Conservation (phyloP, 2,797 vertebrate genomes). For the Xiphophorus birchmanni region DNA sequence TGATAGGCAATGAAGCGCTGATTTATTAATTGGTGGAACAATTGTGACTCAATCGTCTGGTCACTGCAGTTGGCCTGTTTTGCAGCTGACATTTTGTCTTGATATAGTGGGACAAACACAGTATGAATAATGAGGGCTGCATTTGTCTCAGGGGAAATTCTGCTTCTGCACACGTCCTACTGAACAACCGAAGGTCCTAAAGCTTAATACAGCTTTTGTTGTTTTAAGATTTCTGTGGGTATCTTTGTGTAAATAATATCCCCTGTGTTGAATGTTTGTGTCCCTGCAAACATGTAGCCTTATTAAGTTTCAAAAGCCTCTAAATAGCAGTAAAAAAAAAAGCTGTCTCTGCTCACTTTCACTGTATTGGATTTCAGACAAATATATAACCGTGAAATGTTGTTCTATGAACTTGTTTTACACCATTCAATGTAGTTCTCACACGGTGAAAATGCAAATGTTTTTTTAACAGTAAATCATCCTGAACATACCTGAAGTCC, state of each 20-base stretch:
- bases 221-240: background rate
- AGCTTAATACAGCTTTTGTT: slow-evolving; percentile 2
- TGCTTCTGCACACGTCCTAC: background rate
- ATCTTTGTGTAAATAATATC: slow-evolving; percentile 4
- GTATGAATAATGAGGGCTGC: background rate
- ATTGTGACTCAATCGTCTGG: background rate
- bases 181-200: background rate
- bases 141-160: slow-evolving; percentile 2
- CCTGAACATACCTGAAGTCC: background rate
- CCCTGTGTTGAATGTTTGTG: background rate
- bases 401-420: background rate
- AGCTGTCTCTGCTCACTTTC: background rate
- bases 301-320: slow-evolving; percentile 4
- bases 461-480: background rate
- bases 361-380: background rate
- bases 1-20: background rate
- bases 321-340: background rate
- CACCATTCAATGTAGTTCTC: background rate
- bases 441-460: background rate
- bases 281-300: background rate
- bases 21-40: background rate
- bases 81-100: background rate
- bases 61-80: background rate
- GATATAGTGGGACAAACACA: background rate
- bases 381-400: background rate